phyloP scores from a whole-genome alignment of 2,797 vertebrate species.

The Caiman crocodilus region DNA sequence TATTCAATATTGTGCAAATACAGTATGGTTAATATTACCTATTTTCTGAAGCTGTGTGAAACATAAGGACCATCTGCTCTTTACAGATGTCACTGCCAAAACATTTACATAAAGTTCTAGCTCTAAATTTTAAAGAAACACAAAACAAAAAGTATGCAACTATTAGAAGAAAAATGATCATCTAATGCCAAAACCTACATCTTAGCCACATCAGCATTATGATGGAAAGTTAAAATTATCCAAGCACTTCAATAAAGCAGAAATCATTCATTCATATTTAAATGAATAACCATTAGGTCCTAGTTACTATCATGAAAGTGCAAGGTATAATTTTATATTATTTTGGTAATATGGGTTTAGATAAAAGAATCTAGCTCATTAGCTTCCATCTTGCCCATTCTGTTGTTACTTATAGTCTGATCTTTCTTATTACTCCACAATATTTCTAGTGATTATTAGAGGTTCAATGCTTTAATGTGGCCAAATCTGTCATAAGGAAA shows the following conservation, averaged over 20 bases:
- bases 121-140: not conserved
- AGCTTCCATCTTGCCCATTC: slow-evolving; percentile 81
- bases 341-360: slow-evolving; percentile 82
- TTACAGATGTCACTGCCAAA: slow-evolving; percentile 43
- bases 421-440: slow-evolving; percentile 79
- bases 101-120: not conserved
- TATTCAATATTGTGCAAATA: not conserved
- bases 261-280: slow-evolving; percentile 83
- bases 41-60: not conserved
- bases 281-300: slow-evolving; percentile 83
- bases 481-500: slow-evolving; percentile 83
- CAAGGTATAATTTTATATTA: slow-evolving; percentile 87
- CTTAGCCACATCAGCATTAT: slow-evolving; percentile 53
- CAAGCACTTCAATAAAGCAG: slow-evolving; percentile 74
- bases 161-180: slow-evolving; percentile 18
- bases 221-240: slow-evolving; percentile 77
- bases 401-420: slow-evolving; percentile 81
- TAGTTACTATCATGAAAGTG: slow-evolving; percentile 77
- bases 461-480: slow-evolving; percentile 82
- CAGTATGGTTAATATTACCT: not conserved
- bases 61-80: not conserved
- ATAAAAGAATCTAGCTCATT: slow-evolving; percentile 86
- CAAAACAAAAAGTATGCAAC: slow-evolving; percentile 28
- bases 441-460: slow-evolving; percentile 79
- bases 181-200: slow-evolving; percentile 41